Percentiles rank a stretch among this genome's conserved stretches.
These are phyloP conservation scores for Chaenodraco wilsoni DNA, from an alignment of 2,797 vertebrate species.

Conservation along the genomic window DNA sequence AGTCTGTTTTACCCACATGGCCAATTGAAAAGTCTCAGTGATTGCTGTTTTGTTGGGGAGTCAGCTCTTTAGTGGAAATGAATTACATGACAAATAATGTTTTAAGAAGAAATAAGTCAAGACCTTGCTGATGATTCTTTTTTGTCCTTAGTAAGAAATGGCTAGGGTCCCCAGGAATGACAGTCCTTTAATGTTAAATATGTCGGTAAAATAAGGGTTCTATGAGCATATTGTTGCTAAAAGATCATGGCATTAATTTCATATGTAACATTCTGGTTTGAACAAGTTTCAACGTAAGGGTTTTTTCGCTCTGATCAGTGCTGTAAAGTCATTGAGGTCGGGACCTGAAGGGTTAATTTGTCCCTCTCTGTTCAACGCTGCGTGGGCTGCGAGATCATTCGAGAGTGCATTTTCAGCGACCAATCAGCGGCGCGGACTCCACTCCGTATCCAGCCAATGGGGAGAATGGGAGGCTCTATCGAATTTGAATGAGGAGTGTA, in stretches of 20 bases:
- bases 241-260: slow-evolving; percentile 9
- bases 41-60: slow-evolving; percentile 27
- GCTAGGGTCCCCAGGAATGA: too few species aligned
- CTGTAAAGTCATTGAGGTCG: slow-evolving; percentile 10
- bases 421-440: slow-evolving; percentile 79
- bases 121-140: too few species aligned
- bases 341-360: slow-evolving; percentile 64
- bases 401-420: slow-evolving; percentile 83
- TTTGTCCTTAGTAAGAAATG: too few species aligned
- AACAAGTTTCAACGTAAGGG: slow-evolving; percentile 43
- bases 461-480: slow-evolving; percentile 89
- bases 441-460: slow-evolving; percentile 85
- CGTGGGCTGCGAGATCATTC: slow-evolving; percentile 84
- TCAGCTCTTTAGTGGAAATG: neutral
- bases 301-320: neutral
- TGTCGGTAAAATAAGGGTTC: too few species aligned
- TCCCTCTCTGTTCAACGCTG: slow-evolving; percentile 63
- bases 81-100: too few species aligned
- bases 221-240: too few species aligned
- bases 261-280: neutral
- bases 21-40: slow-evolving; percentile 18
- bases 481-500: slow-evolving; percentile 98
- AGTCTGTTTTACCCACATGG: slow-evolving; percentile 26
- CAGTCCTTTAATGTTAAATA: too few species aligned
- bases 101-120: too few species aligned